These are phyloP conservation scores for Pedionomus torquatus DNA, from an alignment of 2,113 vertebrate species.

Conservation along the genomic window DNA sequence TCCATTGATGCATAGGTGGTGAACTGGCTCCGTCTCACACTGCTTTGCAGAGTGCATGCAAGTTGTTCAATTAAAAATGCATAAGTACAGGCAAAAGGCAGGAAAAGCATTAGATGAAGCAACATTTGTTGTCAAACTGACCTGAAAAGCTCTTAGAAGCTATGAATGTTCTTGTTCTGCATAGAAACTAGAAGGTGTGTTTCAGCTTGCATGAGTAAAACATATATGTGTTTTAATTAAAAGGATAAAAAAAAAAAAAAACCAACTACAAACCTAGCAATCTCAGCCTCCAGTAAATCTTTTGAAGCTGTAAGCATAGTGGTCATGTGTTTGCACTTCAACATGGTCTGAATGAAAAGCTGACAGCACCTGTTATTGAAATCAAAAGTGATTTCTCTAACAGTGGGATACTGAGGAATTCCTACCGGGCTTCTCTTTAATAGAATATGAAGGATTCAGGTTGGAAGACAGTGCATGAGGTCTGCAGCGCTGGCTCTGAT, in stretches of 20 bases:
- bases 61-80: background rate
- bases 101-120: background rate
- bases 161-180: background rate
- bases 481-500: slow-evolving; percentile 25
- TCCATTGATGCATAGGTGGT: background rate
- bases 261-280: background rate
- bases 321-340: background rate
- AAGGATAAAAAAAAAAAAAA: background rate
- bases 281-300: background rate
- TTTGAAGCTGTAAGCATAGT: background rate
- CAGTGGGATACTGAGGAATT: slow-evolving; percentile 29
- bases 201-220: background rate
- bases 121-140: background rate
- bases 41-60: background rate
- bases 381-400: slow-evolving; percentile 48
- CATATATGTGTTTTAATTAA: background rate
- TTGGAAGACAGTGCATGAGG: slow-evolving; percentile 34
- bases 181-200: background rate
- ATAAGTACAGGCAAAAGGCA: background rate
- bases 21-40: background rate
- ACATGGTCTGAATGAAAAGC: slow-evolving; percentile 20
- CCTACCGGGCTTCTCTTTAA: slow-evolving; percentile 28
- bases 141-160: background rate
- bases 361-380: slow-evolving; percentile 49
- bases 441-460: slow-evolving; percentile 38